A percentile compares a stretch with the other conserved stretches of the same genome.
phyloP scores from a whole-genome alignment of 2,797 vertebrate genomes.

The Coregonus ussuriensis region DNA sequence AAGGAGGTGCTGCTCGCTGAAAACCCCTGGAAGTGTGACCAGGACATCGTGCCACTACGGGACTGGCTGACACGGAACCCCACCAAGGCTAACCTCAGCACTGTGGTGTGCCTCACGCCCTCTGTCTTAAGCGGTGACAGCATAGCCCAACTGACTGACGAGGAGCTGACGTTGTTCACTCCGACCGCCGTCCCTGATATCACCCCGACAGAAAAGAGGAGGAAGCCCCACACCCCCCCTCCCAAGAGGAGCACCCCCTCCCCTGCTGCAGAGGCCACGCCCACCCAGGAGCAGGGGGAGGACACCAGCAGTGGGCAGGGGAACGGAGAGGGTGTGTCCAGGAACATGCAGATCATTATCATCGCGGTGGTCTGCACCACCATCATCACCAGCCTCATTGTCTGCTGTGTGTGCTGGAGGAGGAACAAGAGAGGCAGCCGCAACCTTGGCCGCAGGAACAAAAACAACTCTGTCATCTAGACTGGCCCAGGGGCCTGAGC shows the following conservation, averaged over 20 bases:
- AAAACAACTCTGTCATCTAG: constrained; percentile 66
- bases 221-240: constrained; percentile 45
- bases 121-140: constrained; percentile 58
- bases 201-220: constrained; percentile 49
- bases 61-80: constrained; percentile 80
- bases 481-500: neutral
- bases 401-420: constrained; percentile 65
- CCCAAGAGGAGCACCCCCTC: constrained; percentile 56
- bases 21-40: constrained; percentile 91
- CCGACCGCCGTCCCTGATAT: constrained; percentile 33
- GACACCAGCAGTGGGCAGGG: constrained; percentile 42
- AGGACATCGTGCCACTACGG: constrained; percentile 79
- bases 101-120: constrained; percentile 79
- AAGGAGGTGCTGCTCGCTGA: constrained; percentile 79
- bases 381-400: constrained; percentile 62
- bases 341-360: constrained; percentile 52
- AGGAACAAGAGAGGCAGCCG: constrained; percentile 67
- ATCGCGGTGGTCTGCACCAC: constrained; percentile 62
- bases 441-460: constrained; percentile 56
- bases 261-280: constrained; percentile 53
- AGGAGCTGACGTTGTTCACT: constrained; percentile 37
- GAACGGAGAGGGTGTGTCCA: constrained; percentile 21
- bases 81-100: constrained; percentile 70
- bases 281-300: constrained; percentile 35
- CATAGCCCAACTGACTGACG: constrained; percentile 63